A percentile compares a stretch with the other conserved stretches of the same genome.
Evolutionary conservation across 2,888 invertebrate species (phyloP).

Genomic region (Dilophus febrilis): DNA sequence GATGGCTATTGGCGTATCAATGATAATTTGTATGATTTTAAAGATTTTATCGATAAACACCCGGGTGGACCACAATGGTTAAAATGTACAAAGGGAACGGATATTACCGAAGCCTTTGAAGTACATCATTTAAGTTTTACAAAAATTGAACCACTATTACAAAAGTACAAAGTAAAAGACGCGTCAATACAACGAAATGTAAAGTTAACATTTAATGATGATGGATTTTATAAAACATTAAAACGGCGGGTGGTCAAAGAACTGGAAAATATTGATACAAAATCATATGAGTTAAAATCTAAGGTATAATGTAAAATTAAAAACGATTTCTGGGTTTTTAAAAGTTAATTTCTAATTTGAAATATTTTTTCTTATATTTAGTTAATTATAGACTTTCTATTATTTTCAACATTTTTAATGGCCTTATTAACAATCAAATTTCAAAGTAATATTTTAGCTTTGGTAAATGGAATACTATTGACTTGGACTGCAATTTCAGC

Average conservation of each 20-base stretch:
- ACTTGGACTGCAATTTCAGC: conserved; percentile 41
- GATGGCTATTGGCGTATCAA: conserved; percentile 65
- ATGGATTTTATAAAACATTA: conserved; percentile 58
- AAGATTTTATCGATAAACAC: conserved; percentile 58
- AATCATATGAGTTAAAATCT: conserved; percentile 16
- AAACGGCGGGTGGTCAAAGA: conserved; percentile 40
- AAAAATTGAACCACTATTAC: conserved; percentile 38
- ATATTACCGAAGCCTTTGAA: conserved; percentile 68
- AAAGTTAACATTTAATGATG: conserved; percentile 52
- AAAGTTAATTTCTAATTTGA: no score
- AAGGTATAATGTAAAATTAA: background rate
- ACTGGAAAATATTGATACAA: conserved; percentile 34
- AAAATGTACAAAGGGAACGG: conserved; percentile 50
- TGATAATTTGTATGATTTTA: conserved; percentile 68
- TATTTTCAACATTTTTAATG: conserved; percentile 23
- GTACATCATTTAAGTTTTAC: conserved; percentile 43
- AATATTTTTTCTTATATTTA: no score
- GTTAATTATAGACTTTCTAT: conserved; percentile 27
- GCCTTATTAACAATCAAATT: conserved; percentile 25
- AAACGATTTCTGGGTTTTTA: no score
- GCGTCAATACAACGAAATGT: conserved; percentile 46
- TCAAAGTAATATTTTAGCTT: conserved; percentile 19
- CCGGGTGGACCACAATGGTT: conserved; percentile 76
- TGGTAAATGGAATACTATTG: conserved; percentile 38
- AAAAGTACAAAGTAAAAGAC: conserved; percentile 46